Base-by-base conservation (phyloP, 2,113 vertebrate genomes). In the Elgaria multicarinata region DNA sequence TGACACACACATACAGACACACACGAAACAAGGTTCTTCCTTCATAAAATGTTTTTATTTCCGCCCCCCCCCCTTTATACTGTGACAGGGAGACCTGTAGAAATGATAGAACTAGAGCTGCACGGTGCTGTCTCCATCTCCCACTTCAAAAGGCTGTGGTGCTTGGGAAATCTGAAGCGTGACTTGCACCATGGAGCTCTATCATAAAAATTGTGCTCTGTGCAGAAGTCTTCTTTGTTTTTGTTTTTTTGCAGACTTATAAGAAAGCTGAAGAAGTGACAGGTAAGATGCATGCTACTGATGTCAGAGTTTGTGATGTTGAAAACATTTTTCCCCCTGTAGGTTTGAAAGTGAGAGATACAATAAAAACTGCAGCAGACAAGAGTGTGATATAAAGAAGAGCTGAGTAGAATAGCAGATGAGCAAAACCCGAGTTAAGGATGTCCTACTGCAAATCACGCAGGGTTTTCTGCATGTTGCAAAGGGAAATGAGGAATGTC, bases 211-310 rank as follows among this genome's bases (percentile, higher is more conserved):
- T 36, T 53, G 74, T 46, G 31, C 42, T 77, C 31, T 53, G 67
- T 55, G 50, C 71, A 85, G n/a, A 74, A 55, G 33, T 67, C 33
- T 31, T 50, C n/a, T n/a, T n/a, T n/a, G n/a, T n/a, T n/a, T n/a
- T n/a, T n/a, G n/a, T n/a, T n/a, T n/a, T 87, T 67, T 87, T 58
- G 66, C 31, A 85, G 22, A 46, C 33, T 87, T 75, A 77, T 66
- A 79, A 79, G 55, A 64, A 76, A 50, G 50, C 42, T 46, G 28
- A 46, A 44, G 64, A 67, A 33, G 22, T 78, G 75, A 67, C 75
- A 87, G 42, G 86, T 78, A 67, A 78, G 78, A 46, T 50, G 12
- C 58, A 24, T 24, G 42, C 62, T 46, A 46, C n/a, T 78, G 85
- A 87, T 78, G 75, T 46, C 42, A 46, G 58, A 14, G 55, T 87